These are phyloP conservation scores for Rattus norvegicus DNA, from an alignment of 2,113 vertebrate species.

Conservation along the genomic window DNA sequence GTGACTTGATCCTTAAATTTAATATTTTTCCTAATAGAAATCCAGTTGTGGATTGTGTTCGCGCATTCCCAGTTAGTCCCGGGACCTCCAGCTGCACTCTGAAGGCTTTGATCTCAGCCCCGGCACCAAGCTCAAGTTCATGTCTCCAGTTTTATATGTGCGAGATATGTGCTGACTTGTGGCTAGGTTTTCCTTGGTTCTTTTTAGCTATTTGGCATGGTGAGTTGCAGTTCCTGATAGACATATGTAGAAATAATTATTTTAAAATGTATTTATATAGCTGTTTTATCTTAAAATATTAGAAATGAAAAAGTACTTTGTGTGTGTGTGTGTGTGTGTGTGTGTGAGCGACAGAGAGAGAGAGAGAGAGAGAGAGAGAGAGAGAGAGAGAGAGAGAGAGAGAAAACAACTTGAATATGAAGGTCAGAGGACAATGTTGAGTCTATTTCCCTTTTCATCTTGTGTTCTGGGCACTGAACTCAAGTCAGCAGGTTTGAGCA, in stretches of 20 bases:
- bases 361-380: background rate
- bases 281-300: background rate
- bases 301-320: background rate
- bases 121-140: background rate
- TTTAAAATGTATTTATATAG: slow-evolving; percentile 1
- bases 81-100: background rate
- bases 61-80: background rate
- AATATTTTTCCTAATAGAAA: slow-evolving; percentile 38
- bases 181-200: background rate
- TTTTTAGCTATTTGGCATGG: slow-evolving; percentile 15
- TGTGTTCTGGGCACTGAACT: background rate
- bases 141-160: background rate
- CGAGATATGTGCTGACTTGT: background rate
- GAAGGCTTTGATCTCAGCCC: background rate
- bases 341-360: background rate
- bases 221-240: background rate
- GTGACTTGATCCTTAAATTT: slow-evolving; percentile 12
- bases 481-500: background rate
- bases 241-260: slow-evolving; percentile 29
- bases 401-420: background rate
- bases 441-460: background rate
- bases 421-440: background rate
- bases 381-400: background rate
- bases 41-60: background rate
- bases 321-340: background rate